phyloP scores from a whole-genome alignment of 2,797 vertebrate species.

The Caiman crocodilus region DNA sequence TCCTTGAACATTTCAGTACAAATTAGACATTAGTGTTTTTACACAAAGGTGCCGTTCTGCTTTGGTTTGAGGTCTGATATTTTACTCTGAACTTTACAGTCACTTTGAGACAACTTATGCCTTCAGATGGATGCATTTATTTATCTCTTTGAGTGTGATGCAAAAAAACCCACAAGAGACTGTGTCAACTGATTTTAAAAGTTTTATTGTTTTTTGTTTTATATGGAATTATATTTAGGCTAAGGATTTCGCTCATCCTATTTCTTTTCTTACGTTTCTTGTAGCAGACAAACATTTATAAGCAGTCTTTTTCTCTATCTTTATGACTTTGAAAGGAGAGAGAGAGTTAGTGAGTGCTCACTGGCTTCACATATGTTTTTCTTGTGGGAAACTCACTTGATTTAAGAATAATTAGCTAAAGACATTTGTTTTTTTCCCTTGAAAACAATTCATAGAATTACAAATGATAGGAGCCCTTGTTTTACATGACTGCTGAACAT shows the following conservation, averaged over 20 bases:
- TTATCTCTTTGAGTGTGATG: not conserved
- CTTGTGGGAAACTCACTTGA: not conserved
- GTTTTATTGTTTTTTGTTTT: not conserved
- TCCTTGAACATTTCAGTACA: not conserved
- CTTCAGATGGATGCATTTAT: not conserved
- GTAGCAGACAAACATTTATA: not conserved
- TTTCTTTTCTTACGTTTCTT: not conserved
- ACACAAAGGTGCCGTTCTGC: no score
- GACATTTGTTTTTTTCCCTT: not conserved
- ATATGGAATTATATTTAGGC: not conserved
- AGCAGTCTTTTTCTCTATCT: not conserved
- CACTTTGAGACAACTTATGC: not conserved
- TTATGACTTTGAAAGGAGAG: not conserved
- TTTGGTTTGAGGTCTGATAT: not conserved
- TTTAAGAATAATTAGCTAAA: not conserved
- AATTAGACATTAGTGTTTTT: not conserved
- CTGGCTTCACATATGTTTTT: not conserved
- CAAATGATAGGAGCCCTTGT: not conserved
- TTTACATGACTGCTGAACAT: not conserved
- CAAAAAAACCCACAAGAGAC: not conserved
- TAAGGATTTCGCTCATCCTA: not conserved
- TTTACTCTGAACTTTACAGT: not conserved
- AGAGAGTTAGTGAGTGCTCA: not conserved
- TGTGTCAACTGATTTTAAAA: not conserved
- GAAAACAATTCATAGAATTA: not conserved